Base-by-base conservation (phyloP, 2,797 vertebrate species). In the Esox lucius region DNA sequence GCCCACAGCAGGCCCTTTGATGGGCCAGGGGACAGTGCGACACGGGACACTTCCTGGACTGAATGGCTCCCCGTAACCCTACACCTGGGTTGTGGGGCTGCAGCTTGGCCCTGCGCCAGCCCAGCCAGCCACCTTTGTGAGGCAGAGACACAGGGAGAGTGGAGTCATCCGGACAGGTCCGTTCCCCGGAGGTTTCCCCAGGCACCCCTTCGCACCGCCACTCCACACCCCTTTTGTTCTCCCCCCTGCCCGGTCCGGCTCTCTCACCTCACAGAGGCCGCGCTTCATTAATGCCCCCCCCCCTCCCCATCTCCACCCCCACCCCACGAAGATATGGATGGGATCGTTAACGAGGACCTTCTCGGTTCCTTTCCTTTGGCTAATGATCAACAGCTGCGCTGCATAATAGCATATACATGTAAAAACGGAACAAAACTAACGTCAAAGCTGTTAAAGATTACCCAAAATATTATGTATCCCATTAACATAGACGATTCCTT, bases 31-130 rank as follows among this genome's bases (percentile, higher is more conserved):
- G 78, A 87, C 86, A 88, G 87, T 83, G 83, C 82, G 89, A 92
- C 88, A 91, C 42, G 86, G 87, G 91, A 93, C 86, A 91, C 90
- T 92, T 93, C 90, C 90, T 92, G 83, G 89, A 78, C 84, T 90
- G 85, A 89, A 90, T 87, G 86, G 86, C 76, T 76, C 77, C 75
- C 78, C 78, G 90, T 92, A 83, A 90, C 80, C 87, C 79, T 82
- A 91, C 90, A 92, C 92, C 89, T 89, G 87, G 87, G 89, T 91
- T 87, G 90, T 24, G 11, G 51, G 80, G 79, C 87, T 78, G 56
- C 59, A 78, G 77, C 33, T 70, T 78, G 72, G 84, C 81, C 72
- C 22, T 22, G 15, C 62, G 70, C 81, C 78, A 87, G 42, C 73
- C 31, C 61, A 56, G 69, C 68, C 67, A 75, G 76, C 76, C 80